Conservation (phyloP, 2,888 invertebrate genomes). For the Seira musarum region DNA sequence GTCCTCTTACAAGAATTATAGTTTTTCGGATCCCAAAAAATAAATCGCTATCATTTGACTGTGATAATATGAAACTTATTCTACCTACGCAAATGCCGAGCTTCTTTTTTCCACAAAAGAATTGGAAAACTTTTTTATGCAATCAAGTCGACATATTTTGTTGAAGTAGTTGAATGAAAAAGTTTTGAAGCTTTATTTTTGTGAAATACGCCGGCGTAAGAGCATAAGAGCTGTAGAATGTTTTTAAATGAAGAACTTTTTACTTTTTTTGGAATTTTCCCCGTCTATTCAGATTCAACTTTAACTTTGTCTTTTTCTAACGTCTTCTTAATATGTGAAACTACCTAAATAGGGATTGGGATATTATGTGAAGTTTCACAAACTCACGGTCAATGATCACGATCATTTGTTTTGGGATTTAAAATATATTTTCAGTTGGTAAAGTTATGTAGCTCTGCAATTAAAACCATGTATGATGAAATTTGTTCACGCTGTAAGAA, state of each 20-base stretch:
- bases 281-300: no score
- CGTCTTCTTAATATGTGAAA: no score
- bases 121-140: not conserved
- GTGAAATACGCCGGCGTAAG: no score
- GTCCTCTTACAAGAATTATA: not conserved
- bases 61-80: not conserved
- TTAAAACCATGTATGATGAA: no score
- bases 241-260: not conserved
- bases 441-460: not conserved
- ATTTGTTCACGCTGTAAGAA: no score
- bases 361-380: no score
- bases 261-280: not conserved
- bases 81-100: no score
- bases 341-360: no score
- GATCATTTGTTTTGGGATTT: not conserved
- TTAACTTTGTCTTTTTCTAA: no score
- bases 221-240: no score
- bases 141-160: not conserved
- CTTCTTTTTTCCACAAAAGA: not conserved
- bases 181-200: no score
- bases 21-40: not conserved
- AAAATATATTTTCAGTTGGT: not conserved
- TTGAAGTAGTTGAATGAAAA: no score
- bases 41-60: not conserved
- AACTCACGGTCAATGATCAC: conserved; percentile 7